phyloP scores from a whole-genome alignment of 2,797 vertebrate genomes.

The Muscicapa comitata region DNA sequence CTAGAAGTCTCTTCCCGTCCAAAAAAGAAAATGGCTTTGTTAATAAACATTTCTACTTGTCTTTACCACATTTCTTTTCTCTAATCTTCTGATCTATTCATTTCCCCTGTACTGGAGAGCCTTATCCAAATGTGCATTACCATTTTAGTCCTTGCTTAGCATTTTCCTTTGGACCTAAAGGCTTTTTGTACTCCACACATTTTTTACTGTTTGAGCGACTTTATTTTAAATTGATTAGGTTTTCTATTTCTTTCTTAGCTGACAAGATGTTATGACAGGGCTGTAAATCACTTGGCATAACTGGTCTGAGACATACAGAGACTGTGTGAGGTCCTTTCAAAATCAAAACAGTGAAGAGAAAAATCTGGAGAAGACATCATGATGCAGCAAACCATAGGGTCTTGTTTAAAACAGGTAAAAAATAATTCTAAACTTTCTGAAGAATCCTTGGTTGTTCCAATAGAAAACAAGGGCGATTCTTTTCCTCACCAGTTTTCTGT shows the following conservation, averaged over 20 bases:
- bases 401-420: neutral
- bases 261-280: neutral
- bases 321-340: neutral
- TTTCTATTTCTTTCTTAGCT: neutral
- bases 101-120: neutral
- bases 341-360: neutral
- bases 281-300: neutral
- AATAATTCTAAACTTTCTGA: neutral
- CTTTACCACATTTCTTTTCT: neutral
- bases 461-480: neutral
- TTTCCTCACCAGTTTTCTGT: neutral
- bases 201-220: neutral
- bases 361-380: neutral
- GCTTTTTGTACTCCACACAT: neutral
- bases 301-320: neutral
- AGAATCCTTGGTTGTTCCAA: neutral
- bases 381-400: neutral
- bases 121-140: neutral
- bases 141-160: neutral
- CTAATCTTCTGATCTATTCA: neutral
- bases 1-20: neutral
- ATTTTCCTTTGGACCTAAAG: neutral
- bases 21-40: neutral
- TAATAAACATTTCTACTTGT: neutral
- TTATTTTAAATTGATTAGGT: neutral